Evolutionary conservation across 2,888 invertebrate species (phyloP), one percentile per base, ranked within the genome.

Genomic region (Argyra leucocephala): DNA sequence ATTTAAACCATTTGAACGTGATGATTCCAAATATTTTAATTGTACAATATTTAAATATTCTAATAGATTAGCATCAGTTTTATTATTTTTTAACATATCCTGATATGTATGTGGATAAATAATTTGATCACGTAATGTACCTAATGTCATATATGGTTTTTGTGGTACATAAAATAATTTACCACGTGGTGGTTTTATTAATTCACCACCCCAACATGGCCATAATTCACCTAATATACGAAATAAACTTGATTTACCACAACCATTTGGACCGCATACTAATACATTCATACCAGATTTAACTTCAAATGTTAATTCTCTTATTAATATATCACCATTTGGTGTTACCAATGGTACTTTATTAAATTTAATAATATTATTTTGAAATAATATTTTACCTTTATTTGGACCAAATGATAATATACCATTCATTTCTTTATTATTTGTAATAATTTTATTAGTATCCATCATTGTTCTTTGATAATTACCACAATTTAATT

Each of bases 191-290:
- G 98, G 98, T 80, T 98, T 99, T 3, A 92, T 95, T 65, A 99
- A 82, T 6, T 87, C 87, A 3, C 96, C 97, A 23, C 94, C 93
- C 84, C 96, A 97, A 65, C 95, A 83, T 0, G 98, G 98, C 99
- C 99, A 99, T 66, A 99, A 81, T 83, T 96, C 97, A 61, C 98
- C 98, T 18, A 99, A 84, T 74, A 96, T 90, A 66, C 98, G 85
- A 84, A 99, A 99, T 73, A 99, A 83, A 1, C 96, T 97, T 65
- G 95, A 95, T 80, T 99, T 99, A 62, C 98, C 98, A 78, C 97
- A 96, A 1, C 99, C 98, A 78, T 99, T 99, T 3, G 98, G 98
- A 0, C 98, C 98, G 77, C 96, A 97, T 0, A 98, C 95, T 18
- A 98, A 80, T 0, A 98, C 96, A 82, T 98, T 98, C 82, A 92